Conservation (phyloP, 1,140 invertebrate species). For the Aradophagus sp. region DNA sequence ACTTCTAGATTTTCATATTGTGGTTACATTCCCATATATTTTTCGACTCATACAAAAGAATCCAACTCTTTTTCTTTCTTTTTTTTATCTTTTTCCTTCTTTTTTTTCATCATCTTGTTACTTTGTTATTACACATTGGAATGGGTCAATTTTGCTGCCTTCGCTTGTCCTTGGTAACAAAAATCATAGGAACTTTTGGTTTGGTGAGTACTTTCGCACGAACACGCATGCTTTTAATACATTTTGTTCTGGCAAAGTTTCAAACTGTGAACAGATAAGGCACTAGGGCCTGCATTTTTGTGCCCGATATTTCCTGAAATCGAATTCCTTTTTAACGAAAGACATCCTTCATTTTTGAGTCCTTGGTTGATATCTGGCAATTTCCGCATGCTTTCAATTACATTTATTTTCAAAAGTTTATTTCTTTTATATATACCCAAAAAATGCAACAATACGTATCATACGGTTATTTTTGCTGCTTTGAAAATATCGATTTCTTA, state of each 20-base stretch:
- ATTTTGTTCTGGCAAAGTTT: constrained; percentile 25
- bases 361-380: too few relatives aligned
- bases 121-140: neutral
- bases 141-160: constrained; percentile 62
- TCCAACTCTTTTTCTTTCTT: constrained; percentile 1
- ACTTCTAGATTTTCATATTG: constrained; percentile 19
- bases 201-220: constrained; percentile 64
- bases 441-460: too few relatives aligned
- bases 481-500: too few relatives aligned
- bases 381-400: too few relatives aligned
- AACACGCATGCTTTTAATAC: constrained; percentile 36
- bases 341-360: too few relatives aligned
- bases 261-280: constrained; percentile 12
- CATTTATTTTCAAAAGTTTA: too few relatives aligned
- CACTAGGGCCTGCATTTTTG: neutral
- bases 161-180: constrained; percentile 63
- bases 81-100: neutral
- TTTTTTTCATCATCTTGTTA: too few relatives aligned
- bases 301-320: neutral
- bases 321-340: too few relatives aligned
- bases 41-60: neutral
- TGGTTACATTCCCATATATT: constrained; percentile 11
- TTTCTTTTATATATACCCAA: too few relatives aligned
- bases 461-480: too few relatives aligned
- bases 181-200: constrained; percentile 70